Conservation (phyloP, 2,113 vertebrate genomes). For the Protomyctophum bolini region DNA sequence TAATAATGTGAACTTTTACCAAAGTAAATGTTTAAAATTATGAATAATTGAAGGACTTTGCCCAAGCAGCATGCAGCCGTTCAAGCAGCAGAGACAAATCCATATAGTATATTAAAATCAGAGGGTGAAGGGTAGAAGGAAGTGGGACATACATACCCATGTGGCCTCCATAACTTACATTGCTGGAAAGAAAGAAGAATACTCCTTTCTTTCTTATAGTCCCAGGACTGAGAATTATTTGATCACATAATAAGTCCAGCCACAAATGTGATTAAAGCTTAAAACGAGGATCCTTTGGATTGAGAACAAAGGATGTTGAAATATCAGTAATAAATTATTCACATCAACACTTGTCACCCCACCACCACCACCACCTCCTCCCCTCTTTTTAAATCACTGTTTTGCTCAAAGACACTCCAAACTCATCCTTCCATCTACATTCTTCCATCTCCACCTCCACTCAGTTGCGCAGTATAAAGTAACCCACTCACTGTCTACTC, state of each 20-base stretch:
- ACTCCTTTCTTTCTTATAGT: slow-evolving; percentile 58
- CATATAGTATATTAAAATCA: slow-evolving; percentile 68
- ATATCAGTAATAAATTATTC: slow-evolving; percentile 80
- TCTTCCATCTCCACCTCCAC: slow-evolving; percentile 19
- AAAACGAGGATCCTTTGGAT: slow-evolving; percentile 73
- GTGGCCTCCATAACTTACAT: slow-evolving; percentile 64
- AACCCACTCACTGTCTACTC: no score
- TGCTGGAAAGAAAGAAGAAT: slow-evolving; percentile 54
- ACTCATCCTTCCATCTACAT: slow-evolving; percentile 40
- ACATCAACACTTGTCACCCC: slow-evolving; percentile 67
- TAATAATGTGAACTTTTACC: slow-evolving; percentile 63
- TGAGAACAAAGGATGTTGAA: slow-evolving; percentile 75
- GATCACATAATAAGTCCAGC: slow-evolving; percentile 78
- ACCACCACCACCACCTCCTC: slow-evolving; percentile 29
- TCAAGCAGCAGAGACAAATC: slow-evolving; percentile 56
- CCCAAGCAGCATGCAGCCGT: slow-evolving; percentile 35
- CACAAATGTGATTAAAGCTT: slow-evolving; percentile 76
- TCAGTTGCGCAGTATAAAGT: slow-evolving; percentile 15
- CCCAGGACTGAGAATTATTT: slow-evolving; percentile 76
- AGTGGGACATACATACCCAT: slow-evolving; percentile 54
- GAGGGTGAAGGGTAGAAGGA: slow-evolving; percentile 51
- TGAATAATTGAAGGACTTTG: slow-evolving; percentile 67
- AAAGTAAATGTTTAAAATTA: slow-evolving; percentile 73
- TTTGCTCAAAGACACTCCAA: slow-evolving; percentile 60
- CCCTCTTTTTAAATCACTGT: slow-evolving; percentile 56